A percentile compares a stretch with the other conserved stretches of the same genome.
phyloP scores from a whole-genome alignment of 2,888 invertebrate species.

The Bellardia bayeri region DNA sequence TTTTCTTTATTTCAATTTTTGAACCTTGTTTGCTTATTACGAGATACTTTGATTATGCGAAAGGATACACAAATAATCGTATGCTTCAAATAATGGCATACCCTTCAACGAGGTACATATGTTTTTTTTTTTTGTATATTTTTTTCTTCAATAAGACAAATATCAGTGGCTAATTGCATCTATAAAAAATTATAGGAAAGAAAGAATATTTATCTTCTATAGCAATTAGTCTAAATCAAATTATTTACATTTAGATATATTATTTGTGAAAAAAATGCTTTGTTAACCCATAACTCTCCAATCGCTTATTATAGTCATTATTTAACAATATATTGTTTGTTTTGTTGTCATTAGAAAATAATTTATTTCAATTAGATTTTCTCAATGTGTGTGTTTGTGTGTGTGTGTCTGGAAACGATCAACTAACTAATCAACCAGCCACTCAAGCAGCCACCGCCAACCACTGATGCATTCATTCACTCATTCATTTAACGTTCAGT shows the following conservation, averaged over 20 bases:
- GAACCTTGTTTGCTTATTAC: too few relatives aligned
- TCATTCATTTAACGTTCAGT: conserved; percentile 45
- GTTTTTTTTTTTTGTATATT: too few relatives aligned
- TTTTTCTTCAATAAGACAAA: too few relatives aligned
- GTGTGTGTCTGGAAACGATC: conserved; percentile 8
- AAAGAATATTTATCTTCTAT: too few relatives aligned
- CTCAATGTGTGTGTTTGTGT: neutral
- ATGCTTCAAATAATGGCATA: too few relatives aligned
- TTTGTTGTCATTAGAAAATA: conserved; percentile 62
- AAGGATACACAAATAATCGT: too few relatives aligned
- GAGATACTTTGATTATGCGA: too few relatives aligned
- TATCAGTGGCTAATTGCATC: too few relatives aligned
- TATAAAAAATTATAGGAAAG: too few relatives aligned
- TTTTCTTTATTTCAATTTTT: too few relatives aligned
- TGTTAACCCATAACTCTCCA: conserved; percentile 29
- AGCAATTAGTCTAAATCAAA: neutral
- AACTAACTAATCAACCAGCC: conserved; percentile 36
- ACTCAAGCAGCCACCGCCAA: neutral
- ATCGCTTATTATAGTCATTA: conserved; percentile 7
- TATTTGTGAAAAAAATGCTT: neutral
- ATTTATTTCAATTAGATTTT: conserved; percentile 66
- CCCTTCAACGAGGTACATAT: too few relatives aligned
- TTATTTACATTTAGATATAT: neutral
- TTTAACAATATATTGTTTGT: conserved; percentile 28
- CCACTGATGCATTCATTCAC: conserved; percentile 35